Evolutionary conservation across 2,888 invertebrate species (phyloP), one percentile per base, ranked within the genome.

Genomic region (Nemotelus pantherinus): DNA sequence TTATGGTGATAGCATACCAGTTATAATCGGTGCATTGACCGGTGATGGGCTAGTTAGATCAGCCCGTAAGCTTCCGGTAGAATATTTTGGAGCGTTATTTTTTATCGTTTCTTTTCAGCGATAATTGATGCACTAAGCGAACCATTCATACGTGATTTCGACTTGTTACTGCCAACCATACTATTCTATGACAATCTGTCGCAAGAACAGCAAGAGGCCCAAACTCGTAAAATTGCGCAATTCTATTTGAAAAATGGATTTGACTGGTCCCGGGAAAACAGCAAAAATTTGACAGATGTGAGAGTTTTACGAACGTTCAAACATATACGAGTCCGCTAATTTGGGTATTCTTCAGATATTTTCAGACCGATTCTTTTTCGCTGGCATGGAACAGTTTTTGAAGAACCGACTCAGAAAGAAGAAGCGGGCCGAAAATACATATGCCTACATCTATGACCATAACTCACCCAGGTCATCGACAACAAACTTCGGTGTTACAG

Each of bases 371-470:
- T 58, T 57, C 7, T 72, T 58, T 39, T 47, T 25, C 5, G 5
- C 9, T 10, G 72, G 72, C 5, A 45, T 72, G 58, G 58, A 72
- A 6, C 72, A 45, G 25, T 58, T 45, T 58, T 45, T 72, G 2
- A 10, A 5, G 39, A 44, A 58, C 4, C 43, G 72, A 58, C 44
- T 72, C 4, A 47, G 9, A 3, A 3, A n/a, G 6, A 7, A 2
- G 10, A 9, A 25, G 25, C 25, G 6, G 10, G 39, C 44, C 5
- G 58, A 6, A 45, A 39, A 57, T 2, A 72, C 72, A 25, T 72
- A 58, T 58, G 72, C 58, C 10, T 72, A 72, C 25, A 4, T 72
- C 3, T 72, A 39, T 45, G 72, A 72, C 25, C 72, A 72, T 45
- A 72, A 39, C 1, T 57, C 58, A 10, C 58, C 72, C 4, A 72